phyloP scores from a whole-genome alignment of 2,113 vertebrate species.

The Nematolebias whitei region DNA sequence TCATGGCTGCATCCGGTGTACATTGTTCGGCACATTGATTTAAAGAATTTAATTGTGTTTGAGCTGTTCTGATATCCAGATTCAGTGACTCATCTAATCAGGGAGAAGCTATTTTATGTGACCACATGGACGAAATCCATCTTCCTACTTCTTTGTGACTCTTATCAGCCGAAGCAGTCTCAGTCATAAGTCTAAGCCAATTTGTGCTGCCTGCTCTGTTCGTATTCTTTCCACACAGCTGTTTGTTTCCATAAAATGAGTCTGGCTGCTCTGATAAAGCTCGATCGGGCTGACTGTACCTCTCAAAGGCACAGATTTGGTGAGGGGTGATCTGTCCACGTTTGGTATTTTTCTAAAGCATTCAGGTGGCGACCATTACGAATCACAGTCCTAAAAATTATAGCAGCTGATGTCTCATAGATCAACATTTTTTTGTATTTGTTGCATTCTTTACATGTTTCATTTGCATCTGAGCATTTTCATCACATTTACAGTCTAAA shows the following conservation, averaged over 20 bases:
- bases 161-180: slow-evolving; percentile 21
- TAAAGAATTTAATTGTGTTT: background rate
- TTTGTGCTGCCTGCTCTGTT: slow-evolving; percentile 11
- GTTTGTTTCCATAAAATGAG: slow-evolving; percentile 47
- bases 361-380: background rate
- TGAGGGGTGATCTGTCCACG: background rate
- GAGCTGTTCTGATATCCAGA: background rate
- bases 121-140: background rate
- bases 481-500: too few species aligned
- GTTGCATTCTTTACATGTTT: too few species aligned
- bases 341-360: slow-evolving; percentile 5
- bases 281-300: background rate
- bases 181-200: background rate
- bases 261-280: slow-evolving; percentile 55
- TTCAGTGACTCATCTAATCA: background rate
- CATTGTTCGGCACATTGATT: background rate
- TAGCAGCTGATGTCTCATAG: too few species aligned
- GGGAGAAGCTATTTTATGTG: background rate
- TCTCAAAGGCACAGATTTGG: slow-evolving; percentile 18
- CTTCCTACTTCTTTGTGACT: slow-evolving; percentile 6
- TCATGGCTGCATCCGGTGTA: too few species aligned
- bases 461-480: too few species aligned
- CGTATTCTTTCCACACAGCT: slow-evolving; percentile 26
- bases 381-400: background rate
- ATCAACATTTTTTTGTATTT: too few species aligned